Percentiles rank a stretch among this genome's conserved stretches.
Conservation (phyloP, 2,797 vertebrate genomes). For the Peromyscus eremicus region DNA sequence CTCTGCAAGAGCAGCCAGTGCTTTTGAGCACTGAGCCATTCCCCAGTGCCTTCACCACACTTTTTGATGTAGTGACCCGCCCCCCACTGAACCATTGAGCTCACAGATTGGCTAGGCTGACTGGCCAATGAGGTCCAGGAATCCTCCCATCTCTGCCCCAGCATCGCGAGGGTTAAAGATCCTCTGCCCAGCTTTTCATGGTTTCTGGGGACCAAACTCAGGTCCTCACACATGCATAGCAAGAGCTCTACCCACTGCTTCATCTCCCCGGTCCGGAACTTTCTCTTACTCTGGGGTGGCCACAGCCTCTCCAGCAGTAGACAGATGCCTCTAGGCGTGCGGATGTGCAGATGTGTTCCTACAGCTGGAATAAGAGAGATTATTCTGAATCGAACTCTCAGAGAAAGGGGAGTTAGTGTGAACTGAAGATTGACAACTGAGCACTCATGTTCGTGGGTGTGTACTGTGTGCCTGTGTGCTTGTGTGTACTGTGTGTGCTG, state of each 20-base stretch:
- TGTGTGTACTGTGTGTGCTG: no score
- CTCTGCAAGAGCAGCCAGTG: not conserved
- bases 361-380: not conserved
- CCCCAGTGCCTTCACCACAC: no score
- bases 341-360: not conserved
- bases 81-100: not conserved
- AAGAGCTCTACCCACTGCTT: not conserved
- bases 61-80: not conserved
- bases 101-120: not conserved
- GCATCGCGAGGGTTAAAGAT: not conserved
- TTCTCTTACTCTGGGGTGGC: not conserved
- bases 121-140: not conserved
- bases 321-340: not conserved
- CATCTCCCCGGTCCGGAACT: not conserved
- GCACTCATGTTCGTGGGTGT: accelerated
- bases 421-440: not conserved
- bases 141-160: not conserved
- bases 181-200: not conserved
- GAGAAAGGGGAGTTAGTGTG: not conserved
- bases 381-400: no score
- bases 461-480: no score
- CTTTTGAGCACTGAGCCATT: not conserved
- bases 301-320: accelerated
- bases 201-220: not conserved
- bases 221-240: not conserved